Evolutionary conservation across 2,888 invertebrate species (phyloP), one percentile per base, ranked within the genome.

Genomic region (Pterostichus niger): DNA sequence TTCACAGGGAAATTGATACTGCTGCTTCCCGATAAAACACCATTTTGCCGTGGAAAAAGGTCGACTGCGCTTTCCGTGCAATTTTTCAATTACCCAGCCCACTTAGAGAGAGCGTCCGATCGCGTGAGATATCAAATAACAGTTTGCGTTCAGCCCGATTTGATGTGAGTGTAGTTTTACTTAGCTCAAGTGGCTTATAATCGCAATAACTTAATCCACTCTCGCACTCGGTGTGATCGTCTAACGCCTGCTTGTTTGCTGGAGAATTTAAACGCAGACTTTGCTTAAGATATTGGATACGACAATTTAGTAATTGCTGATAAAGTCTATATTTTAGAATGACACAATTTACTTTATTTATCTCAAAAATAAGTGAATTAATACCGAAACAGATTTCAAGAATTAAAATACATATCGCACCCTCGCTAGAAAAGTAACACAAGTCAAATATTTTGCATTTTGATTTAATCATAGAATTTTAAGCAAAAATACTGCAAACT

Each of bases 51-150:
- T n/a, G 75, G 75, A 54, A 75, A 49, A 49, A 52, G 33, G 31
- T n/a, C 11, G 17, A 13, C 31, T 24, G 31, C 11, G 75, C 49
- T 75, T 75, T 52, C 75, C 75, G 46, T 31, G 52, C 75, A 75
- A 75, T 75, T 75, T 75, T 75, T 75, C 75, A 75, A 75, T 75
- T 75, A 75, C 54, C 73, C 49, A 13, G 52, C 75, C 13, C 75
- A 75, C 75, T 52, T 75, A 75, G 40, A 64, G 75, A 75, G 40
- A 64, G 75, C 35, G n/a, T 31, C 75, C 52, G 75, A 56, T 77
- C 44, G 77, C 77, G 77, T 77, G 77, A 77, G 77, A 56, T 77
- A 77, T 77, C 77, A 77, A 77, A 77, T 77, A 77, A 77, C 77
- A 15, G 56, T 77, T 77, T 77, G 56, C 77, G 15, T 71, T 71